Percentiles rank a stretch among this genome's conserved stretches.
phyloP scores from a whole-genome alignment of 2,113 vertebrate species.

The Chloropsis cyanopogon region DNA sequence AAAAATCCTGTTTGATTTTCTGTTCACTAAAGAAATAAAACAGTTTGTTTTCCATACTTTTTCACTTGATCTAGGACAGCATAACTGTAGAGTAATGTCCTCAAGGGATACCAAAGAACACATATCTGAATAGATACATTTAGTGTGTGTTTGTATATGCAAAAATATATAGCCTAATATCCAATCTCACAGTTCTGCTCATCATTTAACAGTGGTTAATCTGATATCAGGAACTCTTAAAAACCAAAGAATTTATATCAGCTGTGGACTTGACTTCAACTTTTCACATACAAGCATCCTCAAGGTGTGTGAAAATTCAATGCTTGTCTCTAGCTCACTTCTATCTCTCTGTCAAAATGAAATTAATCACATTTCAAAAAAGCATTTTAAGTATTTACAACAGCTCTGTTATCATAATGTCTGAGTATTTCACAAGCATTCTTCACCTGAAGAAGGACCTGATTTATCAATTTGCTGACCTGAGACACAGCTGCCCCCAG shows the following conservation, averaged over 20 bases:
- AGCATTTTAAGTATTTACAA: background rate
- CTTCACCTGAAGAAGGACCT: background rate
- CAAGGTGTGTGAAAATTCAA: background rate
- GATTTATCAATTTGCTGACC: background rate
- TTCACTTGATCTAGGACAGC: background rate
- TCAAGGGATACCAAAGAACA: background rate
- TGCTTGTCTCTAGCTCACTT: background rate
- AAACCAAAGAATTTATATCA: background rate
- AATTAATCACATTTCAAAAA: background rate
- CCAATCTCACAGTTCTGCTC: background rate
- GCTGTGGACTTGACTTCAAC: background rate
- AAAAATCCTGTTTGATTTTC: background rate
- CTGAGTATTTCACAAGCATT: background rate
- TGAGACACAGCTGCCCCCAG: background rate
- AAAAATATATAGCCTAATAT: background rate
- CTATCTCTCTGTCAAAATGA: background rate
- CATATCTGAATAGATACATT: background rate
- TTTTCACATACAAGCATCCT: background rate
- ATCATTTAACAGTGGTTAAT: background rate
- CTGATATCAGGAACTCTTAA: background rate
- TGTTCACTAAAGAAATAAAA: background rate
- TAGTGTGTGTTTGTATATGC: background rate
- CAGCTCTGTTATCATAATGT: background rate
- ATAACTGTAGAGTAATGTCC: background rate
- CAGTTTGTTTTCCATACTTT: background rate